These are phyloP conservation scores for Phymanthus crucifer DNA, from an alignment of 92 coral and sea anemone genomes.

Conservation along the genomic window DNA sequence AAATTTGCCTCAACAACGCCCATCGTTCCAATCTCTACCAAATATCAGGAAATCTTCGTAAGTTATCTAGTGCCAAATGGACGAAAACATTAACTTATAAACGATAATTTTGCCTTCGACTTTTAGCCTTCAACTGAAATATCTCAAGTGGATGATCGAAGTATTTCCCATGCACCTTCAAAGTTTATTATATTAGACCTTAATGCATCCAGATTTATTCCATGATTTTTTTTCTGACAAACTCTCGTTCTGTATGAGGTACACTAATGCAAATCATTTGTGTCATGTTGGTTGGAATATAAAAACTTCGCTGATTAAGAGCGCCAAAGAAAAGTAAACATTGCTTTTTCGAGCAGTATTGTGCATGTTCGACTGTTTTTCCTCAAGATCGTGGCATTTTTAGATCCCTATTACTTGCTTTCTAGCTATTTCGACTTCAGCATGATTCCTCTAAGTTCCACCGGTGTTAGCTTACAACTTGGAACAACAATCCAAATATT, in stretches of 20 bases:
- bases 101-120: neutral
- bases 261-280: neutral
- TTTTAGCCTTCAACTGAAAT: conserved; percentile 8
- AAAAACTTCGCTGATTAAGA: neutral
- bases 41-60: conserved; percentile 33
- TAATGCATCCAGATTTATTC: neutral
- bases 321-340: neutral
- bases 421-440: neutral
- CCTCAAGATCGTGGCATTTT: neutral
- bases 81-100: neutral
- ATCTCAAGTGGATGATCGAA: neutral
- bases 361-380: neutral
- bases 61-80: conserved; percentile 9
- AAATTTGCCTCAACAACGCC: conserved; percentile 45
- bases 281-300: neutral
- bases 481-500: neutral
- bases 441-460: neutral
- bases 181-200: neutral
- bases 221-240: neutral
- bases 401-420: neutral
- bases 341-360: neutral
- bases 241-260: neutral
- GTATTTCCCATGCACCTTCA: neutral
- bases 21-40: conserved; percentile 27
- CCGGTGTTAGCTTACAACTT: neutral